These are phyloP conservation scores for Orgyia antiqua DNA, from an alignment of 2,888 invertebrate genomes.

Conservation along the genomic window DNA sequence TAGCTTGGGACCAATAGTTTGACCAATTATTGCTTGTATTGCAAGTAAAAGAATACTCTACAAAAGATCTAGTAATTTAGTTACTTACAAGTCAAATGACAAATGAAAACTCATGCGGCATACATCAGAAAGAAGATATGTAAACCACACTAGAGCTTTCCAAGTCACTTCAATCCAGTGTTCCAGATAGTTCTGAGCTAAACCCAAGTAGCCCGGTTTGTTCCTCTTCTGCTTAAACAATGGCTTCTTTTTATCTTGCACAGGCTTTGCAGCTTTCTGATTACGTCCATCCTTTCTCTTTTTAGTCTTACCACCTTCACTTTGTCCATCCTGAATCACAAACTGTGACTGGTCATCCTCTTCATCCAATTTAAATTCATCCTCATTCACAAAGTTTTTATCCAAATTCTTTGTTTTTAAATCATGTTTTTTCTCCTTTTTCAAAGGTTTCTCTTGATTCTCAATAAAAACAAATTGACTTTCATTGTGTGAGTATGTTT, in stretches of 20 bases:
- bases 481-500: slow-evolving; percentile 45
- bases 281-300: slow-evolving; percentile 72
- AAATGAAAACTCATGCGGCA: slow-evolving; percentile 87
- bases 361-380: slow-evolving; percentile 50
- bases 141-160: slow-evolving; percentile 85
- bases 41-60: too few species aligned
- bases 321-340: slow-evolving; percentile 54
- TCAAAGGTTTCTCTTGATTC: slow-evolving; percentile 57
- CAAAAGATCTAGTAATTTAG: too few species aligned
- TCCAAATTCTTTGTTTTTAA: slow-evolving; percentile 45
- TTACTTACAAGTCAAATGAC: slow-evolving; percentile 83
- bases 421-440: slow-evolving; percentile 59
- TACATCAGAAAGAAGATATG: slow-evolving; percentile 88
- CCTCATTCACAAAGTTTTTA: slow-evolving; percentile 40
- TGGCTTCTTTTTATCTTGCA: slow-evolving; percentile 68
- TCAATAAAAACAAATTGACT: slow-evolving; percentile 72
- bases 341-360: slow-evolving; percentile 54
- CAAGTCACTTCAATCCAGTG: slow-evolving; percentile 78
- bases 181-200: slow-evolving; percentile 65
- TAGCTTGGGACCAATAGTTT: too few species aligned
- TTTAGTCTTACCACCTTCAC: slow-evolving; percentile 47
- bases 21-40: too few species aligned
- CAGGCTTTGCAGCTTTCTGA: slow-evolving; percentile 51
- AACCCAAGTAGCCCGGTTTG: slow-evolving; percentile 63
- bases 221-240: slow-evolving; percentile 57